A percentile compares a stretch with the other conserved stretches of the same genome.
These are phyloP conservation scores for Apodemia mormo DNA, from an alignment of 2,888 invertebrate species.

Conservation along the genomic window DNA sequence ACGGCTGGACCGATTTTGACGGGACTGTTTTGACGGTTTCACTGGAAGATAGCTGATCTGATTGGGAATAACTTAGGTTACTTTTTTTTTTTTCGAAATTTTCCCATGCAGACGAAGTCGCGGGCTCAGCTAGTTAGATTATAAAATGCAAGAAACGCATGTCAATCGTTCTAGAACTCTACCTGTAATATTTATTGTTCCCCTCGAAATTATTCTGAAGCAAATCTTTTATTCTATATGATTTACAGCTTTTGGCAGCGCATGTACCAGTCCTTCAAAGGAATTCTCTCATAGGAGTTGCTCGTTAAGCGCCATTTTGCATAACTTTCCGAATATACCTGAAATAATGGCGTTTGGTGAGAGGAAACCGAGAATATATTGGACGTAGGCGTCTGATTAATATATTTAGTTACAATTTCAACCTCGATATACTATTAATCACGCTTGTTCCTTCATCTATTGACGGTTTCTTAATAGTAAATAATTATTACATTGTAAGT, in stretches of 20 bases:
- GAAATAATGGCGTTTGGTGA: slow-evolving; percentile 1
- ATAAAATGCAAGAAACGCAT: too few relatives aligned
- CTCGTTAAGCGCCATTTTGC: slow-evolving; percentile 46
- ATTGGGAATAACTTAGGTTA: too few relatives aligned
- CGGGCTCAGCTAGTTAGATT: too few relatives aligned
- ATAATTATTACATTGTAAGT: neutral
- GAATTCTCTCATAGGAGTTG: slow-evolving; percentile 49
- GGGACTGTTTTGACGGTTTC: too few relatives aligned
- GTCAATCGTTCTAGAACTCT: too few relatives aligned
- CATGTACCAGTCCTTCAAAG: slow-evolving; percentile 48
- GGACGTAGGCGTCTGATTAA: slow-evolving; percentile 5
- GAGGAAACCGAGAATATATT: slow-evolving; percentile 2
- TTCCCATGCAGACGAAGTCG: too few relatives aligned
- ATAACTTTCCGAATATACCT: slow-evolving; percentile 32
- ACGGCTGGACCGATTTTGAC: too few relatives aligned
- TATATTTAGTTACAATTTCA: slow-evolving; percentile 14
- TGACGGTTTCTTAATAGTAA: neutral
- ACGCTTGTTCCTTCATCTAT: neutral
- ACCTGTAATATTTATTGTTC: too few relatives aligned
- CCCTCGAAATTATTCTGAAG: too few relatives aligned
- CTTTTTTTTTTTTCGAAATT: too few relatives aligned
- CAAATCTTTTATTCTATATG: too few relatives aligned
- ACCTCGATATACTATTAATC: slow-evolving; percentile 8
- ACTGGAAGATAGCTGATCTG: too few relatives aligned
- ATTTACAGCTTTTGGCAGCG: slow-evolving; percentile 18